Percentiles rank a stretch among this genome's conserved stretches.
phyloP scores from a whole-genome alignment of 2,888 invertebrate species.

The Pyrocoelia pectoralis region DNA sequence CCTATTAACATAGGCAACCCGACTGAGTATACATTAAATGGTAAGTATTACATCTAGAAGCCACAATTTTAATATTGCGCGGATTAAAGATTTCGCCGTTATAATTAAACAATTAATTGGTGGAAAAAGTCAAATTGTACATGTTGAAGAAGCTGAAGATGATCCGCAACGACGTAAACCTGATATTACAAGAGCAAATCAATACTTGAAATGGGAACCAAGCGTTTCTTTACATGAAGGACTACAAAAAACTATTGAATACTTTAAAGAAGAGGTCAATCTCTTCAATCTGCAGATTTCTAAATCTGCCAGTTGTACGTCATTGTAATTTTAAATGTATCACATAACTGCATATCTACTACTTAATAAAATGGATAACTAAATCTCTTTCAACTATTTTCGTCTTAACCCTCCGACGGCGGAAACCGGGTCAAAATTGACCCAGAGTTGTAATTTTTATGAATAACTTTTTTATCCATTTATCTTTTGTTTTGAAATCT shows the following conservation, averaged over 20 bases:
- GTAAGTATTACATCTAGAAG: slow-evolving; percentile 57
- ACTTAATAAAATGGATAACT: too few species aligned
- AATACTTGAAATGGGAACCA: slow-evolving; percentile 89
- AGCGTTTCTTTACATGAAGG: slow-evolving; percentile 88
- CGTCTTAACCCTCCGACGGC: too few species aligned
- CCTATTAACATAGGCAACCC: slow-evolving; percentile 99
- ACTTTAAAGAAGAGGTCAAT: slow-evolving; percentile 89
- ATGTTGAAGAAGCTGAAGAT: slow-evolving; percentile 89
- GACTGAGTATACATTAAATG: slow-evolving; percentile 94
- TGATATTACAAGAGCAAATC: slow-evolving; percentile 89
- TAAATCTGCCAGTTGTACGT: background rate
- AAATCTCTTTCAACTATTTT: too few species aligned
- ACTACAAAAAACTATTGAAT: slow-evolving; percentile 89
- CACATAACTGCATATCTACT: too few species aligned
- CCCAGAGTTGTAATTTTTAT: too few species aligned
- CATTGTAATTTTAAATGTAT: slow-evolving; percentile 3
- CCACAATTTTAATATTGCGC: background rate
- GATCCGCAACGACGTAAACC: slow-evolving; percentile 96
- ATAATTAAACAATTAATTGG: slow-evolving; percentile 87
- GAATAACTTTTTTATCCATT: too few species aligned
- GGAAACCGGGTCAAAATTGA: too few species aligned
- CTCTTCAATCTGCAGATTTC: slow-evolving; percentile 61
- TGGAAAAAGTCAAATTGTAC: slow-evolving; percentile 83
- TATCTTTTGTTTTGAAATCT: too few species aligned
- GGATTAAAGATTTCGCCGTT: slow-evolving; percentile 77